A percentile compares a stretch with the other conserved stretches of the same genome.
Conservation (phyloP, 2,888 invertebrate genomes). For the Tenthredo amoena region DNA sequence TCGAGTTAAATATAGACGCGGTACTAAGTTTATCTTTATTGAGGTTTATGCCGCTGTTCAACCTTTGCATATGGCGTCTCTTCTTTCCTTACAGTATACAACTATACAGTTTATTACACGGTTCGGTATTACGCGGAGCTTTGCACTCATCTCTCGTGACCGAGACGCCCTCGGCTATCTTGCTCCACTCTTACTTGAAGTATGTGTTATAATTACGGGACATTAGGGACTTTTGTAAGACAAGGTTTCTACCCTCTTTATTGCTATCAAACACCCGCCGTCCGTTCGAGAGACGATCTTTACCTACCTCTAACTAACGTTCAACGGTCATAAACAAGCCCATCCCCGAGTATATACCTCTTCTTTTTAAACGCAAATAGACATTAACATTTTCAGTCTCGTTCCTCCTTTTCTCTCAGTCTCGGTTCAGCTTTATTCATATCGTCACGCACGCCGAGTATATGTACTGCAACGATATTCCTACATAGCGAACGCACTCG, state of each 20-base stretch:
- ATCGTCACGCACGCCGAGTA: neutral
- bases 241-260: conserved; percentile 7
- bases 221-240: conserved; percentile 33
- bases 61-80: conserved; percentile 52
- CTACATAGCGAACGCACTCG: neutral
- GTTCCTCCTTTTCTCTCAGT: neutral
- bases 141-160: conserved; percentile 19
- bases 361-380: neutral
- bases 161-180: conserved; percentile 35
- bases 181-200: conserved; percentile 18
- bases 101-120: conserved; percentile 22
- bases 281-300: neutral
- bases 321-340: conserved; percentile 27
- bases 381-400: neutral
- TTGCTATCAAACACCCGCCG: conserved; percentile 25
- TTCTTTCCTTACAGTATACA: conserved; percentile 60
- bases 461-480: neutral
- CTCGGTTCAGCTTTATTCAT: neutral
- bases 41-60: conserved; percentile 67
- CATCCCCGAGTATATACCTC: neutral
- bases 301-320: neutral
- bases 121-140: conserved; percentile 33
- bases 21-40: conserved; percentile 71
- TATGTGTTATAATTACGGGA: conserved; percentile 44
- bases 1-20: conserved; percentile 69